A percentile compares a stretch with the other conserved stretches of the same genome.
Evolutionary conservation across 2,888 invertebrate species (phyloP).

Genomic region (Dicycla oo): DNA sequence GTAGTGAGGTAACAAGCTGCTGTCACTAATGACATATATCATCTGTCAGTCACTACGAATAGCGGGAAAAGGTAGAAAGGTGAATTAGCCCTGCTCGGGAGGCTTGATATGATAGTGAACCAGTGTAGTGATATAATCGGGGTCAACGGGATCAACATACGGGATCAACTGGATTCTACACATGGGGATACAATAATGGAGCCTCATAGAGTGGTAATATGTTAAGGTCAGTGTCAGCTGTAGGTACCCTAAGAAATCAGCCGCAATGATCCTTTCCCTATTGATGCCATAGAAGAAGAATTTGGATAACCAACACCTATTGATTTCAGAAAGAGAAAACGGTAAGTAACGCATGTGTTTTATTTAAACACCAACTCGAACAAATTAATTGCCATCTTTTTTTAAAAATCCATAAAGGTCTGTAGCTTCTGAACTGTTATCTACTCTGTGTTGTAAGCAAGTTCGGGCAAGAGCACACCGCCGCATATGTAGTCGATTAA

Average conservation of each 20-base stretch:
- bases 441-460: constrained; percentile 61
- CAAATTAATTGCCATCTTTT: not conserved
- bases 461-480: constrained; percentile 60
- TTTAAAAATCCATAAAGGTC: not conserved
- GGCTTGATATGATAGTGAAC: no score
- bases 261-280: no score
- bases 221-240: not conserved
- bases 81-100: not conserved
- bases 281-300: not conserved
- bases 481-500: constrained; percentile 68
- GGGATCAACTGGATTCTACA: no score
- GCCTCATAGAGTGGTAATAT: not conserved
- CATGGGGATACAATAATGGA: not conserved
- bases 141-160: no score
- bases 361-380: not conserved
- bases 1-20: no score
- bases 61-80: no score
- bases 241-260: not conserved
- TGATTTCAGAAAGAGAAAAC: not conserved
- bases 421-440: constrained; percentile 40
- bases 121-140: no score
- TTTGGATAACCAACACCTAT: no score
- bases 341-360: not conserved
- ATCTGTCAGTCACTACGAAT: not conserved
- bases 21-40: not conserved